Percentiles rank a stretch among this genome's conserved stretches.
Evolutionary conservation across 2,797 vertebrate species (phyloP).

Genomic region (Rhinogobio ventralis): DNA sequence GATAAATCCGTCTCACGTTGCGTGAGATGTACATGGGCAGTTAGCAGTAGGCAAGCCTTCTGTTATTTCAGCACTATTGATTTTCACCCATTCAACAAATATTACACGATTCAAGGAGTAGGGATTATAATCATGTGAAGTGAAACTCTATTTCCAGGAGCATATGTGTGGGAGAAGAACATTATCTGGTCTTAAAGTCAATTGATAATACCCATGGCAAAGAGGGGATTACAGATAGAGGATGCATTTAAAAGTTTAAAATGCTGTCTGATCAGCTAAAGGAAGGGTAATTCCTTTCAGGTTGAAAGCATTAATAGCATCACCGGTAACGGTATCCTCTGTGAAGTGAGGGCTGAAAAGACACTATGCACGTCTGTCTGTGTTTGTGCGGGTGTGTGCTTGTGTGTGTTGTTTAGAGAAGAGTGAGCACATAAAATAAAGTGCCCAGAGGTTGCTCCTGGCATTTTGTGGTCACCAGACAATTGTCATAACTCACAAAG

Average conservation of each 20-base stretch:
- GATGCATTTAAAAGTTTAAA: slow-evolving; percentile 71
- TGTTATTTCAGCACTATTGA: slow-evolving; percentile 53
- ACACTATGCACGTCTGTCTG: slow-evolving; percentile 59
- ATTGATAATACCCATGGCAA: slow-evolving; percentile 76
- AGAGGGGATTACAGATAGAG: slow-evolving; percentile 76
- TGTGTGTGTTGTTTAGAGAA: slow-evolving; percentile 62
- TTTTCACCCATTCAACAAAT: slow-evolving; percentile 49
- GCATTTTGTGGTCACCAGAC: slow-evolving; percentile 84
- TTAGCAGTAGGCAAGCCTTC: slow-evolving; percentile 40
- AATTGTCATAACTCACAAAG: slow-evolving; percentile 85
- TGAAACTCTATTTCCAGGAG: slow-evolving; percentile 51
- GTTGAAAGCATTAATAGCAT: slow-evolving; percentile 83
- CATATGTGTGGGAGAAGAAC: slow-evolving; percentile 42
- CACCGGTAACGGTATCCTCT: slow-evolving; percentile 77
- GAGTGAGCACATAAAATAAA: slow-evolving; percentile 70
- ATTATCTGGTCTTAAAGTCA: slow-evolving; percentile 70
- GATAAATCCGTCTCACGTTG: slow-evolving; percentile 43
- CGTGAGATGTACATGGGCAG: slow-evolving; percentile 32
- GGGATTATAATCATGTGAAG: slow-evolving; percentile 57
- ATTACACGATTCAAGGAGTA: slow-evolving; percentile 48
- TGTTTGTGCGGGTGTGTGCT: slow-evolving; percentile 59
- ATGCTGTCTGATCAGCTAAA: slow-evolving; percentile 82
- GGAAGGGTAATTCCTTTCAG: slow-evolving; percentile 82
- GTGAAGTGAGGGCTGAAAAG: slow-evolving; percentile 39
- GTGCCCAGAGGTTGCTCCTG: slow-evolving; percentile 75